Percentiles rank a stretch among this genome's conserved stretches.
phyloP scores from a whole-genome alignment of 2,797 vertebrate genomes.

The Falco naumanni region DNA sequence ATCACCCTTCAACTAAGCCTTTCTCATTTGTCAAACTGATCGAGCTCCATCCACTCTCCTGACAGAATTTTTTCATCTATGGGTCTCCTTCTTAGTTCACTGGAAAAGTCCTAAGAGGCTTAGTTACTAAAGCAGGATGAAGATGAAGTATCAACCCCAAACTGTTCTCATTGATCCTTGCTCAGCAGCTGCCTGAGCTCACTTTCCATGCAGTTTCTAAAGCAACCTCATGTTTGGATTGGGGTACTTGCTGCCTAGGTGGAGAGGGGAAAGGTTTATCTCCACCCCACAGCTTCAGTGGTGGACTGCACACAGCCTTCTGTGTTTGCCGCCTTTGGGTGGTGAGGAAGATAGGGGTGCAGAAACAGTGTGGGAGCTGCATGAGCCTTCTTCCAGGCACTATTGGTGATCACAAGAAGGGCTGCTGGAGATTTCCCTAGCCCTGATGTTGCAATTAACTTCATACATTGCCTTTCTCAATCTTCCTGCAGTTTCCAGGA shows the following conservation, averaged over 20 bases:
- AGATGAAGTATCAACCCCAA: not conserved
- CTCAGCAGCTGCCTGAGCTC: not conserved
- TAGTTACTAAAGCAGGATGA: not conserved
- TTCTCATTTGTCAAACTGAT: not conserved
- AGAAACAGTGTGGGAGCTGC: not conserved
- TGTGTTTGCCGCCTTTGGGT: not conserved
- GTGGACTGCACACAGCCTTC: not conserved
- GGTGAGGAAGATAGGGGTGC: not conserved
- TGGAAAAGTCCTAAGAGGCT: not conserved
- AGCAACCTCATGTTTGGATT: not conserved
- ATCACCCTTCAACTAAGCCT: not conserved
- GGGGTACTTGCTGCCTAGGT: not conserved
- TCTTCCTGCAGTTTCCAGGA: not conserved
- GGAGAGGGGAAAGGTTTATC: not conserved
- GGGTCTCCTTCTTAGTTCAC: not conserved
- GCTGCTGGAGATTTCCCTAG: not conserved
- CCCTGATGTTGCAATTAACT: not conserved
- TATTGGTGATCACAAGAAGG: not conserved
- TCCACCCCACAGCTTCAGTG: not conserved
- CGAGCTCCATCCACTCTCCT: not conserved
- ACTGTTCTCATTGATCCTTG: not conserved
- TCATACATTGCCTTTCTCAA: not conserved
- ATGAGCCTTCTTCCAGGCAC: not conserved
- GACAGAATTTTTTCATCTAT: not conserved
- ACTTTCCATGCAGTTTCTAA: not conserved